Evolutionary conservation across 2,797 vertebrate species (phyloP), one percentile per base, ranked within the genome.

Genomic region (Podarcis lilfordi): DNA sequence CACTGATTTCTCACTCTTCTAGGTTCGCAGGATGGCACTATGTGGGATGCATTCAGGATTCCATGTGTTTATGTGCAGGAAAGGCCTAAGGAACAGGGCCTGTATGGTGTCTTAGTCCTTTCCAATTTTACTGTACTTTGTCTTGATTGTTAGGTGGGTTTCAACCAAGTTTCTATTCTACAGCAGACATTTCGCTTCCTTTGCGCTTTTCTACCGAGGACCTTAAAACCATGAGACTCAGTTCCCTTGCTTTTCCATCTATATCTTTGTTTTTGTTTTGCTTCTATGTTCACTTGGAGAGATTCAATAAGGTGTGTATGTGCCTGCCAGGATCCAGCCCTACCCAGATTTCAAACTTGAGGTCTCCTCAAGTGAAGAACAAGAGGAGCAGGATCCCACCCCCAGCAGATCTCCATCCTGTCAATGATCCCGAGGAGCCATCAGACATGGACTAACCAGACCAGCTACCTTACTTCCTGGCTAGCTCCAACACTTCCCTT

Each of bases 121-220:
- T 69, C 45, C 61, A 25, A 50, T 86, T 68, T 29, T 50, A 35
- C 32, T 32, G 29, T 50, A 6, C 11, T 19, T 68, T 35, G 21
- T 68, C 40, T 68, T 66, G 29, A 66, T 68, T 68, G 37, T 59
- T 84, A 50, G 27, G 40, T 19, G n/a, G 75, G 8, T 40, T n/a
- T 25, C 21, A 32, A 11, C 27, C 59, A 19, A 81, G 10, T 27
- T 37, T 78, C 81, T 66, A 25, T 59, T 50, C 29, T 82, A 66
- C 27, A 68, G 17, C n/a, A 50, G 1, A 37, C 19, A 50, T 75
- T 50, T 71, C 11, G 11, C 27, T 55, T 71, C 45, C 9, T 55
- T 80, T 66, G 10, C 80, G n/a, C 50, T 81, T 89, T 85, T 75
- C n/a, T 85, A 64, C 79, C 25, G 9, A 32, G 15, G 43, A 75